phyloP scores from a whole-genome alignment of 2,113 vertebrate genomes.

The Phyllostomus discolor region DNA sequence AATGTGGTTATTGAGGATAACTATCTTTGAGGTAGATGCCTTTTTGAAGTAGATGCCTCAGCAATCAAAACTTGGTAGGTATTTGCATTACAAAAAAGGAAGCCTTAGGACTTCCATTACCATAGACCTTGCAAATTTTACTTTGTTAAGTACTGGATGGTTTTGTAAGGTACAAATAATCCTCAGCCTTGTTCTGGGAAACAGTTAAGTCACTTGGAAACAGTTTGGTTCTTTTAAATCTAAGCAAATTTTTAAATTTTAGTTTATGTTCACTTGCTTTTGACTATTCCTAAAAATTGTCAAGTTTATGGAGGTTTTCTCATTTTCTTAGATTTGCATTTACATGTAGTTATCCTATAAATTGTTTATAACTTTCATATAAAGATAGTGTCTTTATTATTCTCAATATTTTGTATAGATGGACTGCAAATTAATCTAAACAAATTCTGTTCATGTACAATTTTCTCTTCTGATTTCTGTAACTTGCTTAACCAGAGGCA shows the following conservation, averaged over 20 bases:
- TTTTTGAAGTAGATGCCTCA: neutral
- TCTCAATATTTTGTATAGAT: neutral
- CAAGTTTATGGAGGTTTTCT: neutral
- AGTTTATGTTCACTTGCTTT: neutral
- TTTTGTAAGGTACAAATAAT: neutral
- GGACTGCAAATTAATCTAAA: neutral
- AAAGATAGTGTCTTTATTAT: neutral
- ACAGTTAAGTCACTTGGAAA: neutral
- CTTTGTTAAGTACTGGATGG: neutral
- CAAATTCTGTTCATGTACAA: neutral
- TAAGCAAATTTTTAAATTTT: neutral
- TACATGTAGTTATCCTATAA: neutral
- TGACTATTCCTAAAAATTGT: neutral
- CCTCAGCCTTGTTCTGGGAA: neutral
- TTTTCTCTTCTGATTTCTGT: neutral
- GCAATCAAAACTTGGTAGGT: neutral
- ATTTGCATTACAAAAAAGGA: neutral
- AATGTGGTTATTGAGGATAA: neutral
- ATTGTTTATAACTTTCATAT: neutral
- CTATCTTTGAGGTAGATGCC: neutral
- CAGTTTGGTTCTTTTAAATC: neutral
- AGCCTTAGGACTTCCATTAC: neutral
- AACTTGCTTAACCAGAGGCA: neutral
- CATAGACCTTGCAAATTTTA: neutral
- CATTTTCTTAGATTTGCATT: neutral